Evolutionary conservation across 2,888 invertebrate species (phyloP).

Genomic region (Melinaea menophilus): DNA sequence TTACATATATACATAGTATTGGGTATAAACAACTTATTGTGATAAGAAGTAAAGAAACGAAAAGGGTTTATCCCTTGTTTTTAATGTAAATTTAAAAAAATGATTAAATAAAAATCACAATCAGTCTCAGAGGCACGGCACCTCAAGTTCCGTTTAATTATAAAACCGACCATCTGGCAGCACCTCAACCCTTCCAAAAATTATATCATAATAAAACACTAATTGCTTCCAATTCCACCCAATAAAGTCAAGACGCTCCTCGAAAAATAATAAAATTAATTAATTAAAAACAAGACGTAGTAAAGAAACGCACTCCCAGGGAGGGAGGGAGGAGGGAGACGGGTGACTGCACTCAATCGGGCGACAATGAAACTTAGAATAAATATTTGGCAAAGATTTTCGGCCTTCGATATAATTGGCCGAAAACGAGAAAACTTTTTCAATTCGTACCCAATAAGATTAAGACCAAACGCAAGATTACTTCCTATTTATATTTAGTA

Average conservation of each 20-base stretch:
- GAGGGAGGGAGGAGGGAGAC: conserved; percentile 10
- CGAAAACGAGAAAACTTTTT: conserved; percentile 73
- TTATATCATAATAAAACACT: conserved; percentile 79
- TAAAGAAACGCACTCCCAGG: neutral
- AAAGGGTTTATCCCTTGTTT: no score
- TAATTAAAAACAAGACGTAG: conserved; percentile 70
- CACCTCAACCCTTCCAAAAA: conserved; percentile 74
- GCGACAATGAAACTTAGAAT: conserved; percentile 34
- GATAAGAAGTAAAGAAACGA: no score
- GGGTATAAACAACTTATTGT: no score
- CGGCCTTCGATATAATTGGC: conserved; percentile 59
- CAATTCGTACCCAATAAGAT: conserved; percentile 67
- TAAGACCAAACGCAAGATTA: conserved; percentile 50
- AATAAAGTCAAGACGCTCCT: conserved; percentile 71
- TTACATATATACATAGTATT: no score
- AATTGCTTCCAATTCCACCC: conserved; percentile 74
- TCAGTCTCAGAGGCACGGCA: neutral
- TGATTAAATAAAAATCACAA: conserved; percentile 2
- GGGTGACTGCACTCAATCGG: conserved; percentile 9
- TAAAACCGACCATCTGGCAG: conserved; percentile 42
- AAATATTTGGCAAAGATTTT: conserved; percentile 69
- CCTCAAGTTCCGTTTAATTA: conserved; percentile 21
- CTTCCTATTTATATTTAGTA: conserved; percentile 44
- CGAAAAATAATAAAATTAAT: conserved; percentile 76
- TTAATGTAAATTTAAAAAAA: neutral